Evolutionary conservation across 2,888 invertebrate genomes (phyloP).

Genomic region (Acleris laterana): DNA sequence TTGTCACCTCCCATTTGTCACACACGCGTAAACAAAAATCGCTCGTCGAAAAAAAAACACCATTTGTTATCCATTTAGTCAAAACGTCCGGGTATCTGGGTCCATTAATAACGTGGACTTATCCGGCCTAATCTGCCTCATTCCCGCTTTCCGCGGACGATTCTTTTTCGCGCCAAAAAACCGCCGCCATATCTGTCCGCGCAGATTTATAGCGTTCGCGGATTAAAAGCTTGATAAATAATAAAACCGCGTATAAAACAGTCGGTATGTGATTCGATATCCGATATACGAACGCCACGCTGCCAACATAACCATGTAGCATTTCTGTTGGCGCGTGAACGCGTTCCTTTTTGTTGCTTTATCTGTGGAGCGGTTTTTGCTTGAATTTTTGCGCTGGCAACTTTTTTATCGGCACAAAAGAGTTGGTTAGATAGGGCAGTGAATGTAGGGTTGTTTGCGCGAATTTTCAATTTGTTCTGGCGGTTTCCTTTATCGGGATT

Average conservation of each 20-base stretch:
- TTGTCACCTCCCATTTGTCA: conserved; percentile 28
- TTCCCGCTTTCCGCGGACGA: conserved; percentile 81
- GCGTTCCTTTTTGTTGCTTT: conserved; percentile 13
- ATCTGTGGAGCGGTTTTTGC: conserved; percentile 26
- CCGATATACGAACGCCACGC: conserved; percentile 27
- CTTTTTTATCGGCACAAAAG: conserved; percentile 21
- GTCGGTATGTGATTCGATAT: conserved; percentile 35
- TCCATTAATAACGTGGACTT: conserved; percentile 82
- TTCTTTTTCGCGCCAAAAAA: conserved; percentile 79
- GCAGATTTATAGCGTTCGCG: conserved; percentile 74
- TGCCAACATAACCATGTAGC: conserved; percentile 15
- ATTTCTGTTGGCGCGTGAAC: not conserved
- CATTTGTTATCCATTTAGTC: conserved; percentile 76
- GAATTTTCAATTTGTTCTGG: conserved; percentile 72
- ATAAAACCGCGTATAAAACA: conserved; percentile 55
- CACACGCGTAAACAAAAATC: conserved; percentile 37
- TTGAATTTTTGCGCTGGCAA: conserved; percentile 26
- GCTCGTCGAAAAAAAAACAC: conserved; percentile 39
- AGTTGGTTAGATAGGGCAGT: conserved; percentile 34
- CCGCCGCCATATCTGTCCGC: conserved; percentile 70
- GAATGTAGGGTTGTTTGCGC: conserved; percentile 63
- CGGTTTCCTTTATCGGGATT: conserved; percentile 47
- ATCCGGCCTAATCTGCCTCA: conserved; percentile 80
- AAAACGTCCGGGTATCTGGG: conserved; percentile 66
- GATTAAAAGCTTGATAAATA: conserved; percentile 70